These are phyloP conservation scores for Acanthosepion lycidas DNA, from an alignment of 2,888 invertebrate species.

Conservation along the genomic window DNA sequence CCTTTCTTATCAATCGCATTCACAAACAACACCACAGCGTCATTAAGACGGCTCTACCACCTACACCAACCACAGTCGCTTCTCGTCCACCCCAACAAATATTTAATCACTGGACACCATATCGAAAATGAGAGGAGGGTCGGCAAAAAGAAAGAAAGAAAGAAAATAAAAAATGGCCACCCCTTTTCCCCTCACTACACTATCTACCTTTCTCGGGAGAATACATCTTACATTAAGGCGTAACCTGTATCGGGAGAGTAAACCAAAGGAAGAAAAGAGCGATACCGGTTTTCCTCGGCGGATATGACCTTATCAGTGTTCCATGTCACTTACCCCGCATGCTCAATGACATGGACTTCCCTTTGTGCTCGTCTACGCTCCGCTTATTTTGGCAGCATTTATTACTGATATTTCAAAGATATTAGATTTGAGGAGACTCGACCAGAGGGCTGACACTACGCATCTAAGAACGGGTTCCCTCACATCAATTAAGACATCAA, in stretches of 20 bases:
- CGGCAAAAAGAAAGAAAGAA: no score
- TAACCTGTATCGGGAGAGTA: neutral
- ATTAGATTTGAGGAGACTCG: neutral
- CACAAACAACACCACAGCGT: neutral
- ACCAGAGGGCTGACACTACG: neutral
- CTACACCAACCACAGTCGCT: neutral
- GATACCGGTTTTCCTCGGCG: neutral
- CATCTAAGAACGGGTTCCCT: neutral
- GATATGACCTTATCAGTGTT: constrained; percentile 33
- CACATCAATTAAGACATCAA: neutral
- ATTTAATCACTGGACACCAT: constrained; percentile 23
- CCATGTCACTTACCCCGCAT: constrained; percentile 3
- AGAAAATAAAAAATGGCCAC: neutral
- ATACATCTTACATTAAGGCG: neutral
- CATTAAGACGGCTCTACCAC: neutral
- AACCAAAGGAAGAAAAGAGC: neutral
- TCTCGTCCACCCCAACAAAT: neutral
- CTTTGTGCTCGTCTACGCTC: neutral
- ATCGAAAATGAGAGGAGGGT: neutral
- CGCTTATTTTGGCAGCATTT: neutral
- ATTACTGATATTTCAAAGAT: constrained; percentile 17
- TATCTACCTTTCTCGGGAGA: neutral
- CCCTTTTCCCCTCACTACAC: neutral
- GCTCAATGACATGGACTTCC: constrained; percentile 33
- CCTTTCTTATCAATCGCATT: neutral